phyloP scores from a whole-genome alignment of 2,797 vertebrate species.

The Spheniscus humboldti region DNA sequence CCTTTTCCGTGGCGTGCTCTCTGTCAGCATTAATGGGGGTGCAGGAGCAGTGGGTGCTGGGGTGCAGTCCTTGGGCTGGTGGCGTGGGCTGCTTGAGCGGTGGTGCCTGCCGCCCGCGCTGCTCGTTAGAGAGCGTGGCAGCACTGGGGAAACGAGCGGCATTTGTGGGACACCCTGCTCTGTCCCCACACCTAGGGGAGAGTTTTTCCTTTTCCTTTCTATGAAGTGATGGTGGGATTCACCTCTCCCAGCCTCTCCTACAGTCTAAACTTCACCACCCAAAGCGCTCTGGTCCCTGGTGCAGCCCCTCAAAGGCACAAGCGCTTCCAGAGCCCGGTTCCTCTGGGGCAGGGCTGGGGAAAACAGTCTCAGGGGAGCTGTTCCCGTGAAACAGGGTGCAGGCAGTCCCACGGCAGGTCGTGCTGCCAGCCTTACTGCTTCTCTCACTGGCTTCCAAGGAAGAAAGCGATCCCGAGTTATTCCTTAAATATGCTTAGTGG shows the following conservation, averaged over 20 bases:
- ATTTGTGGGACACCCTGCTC: background rate
- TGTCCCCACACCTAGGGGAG: background rate
- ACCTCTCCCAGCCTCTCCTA: background rate
- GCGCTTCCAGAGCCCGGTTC: background rate
- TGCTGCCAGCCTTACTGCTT: background rate
- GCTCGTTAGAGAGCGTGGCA: background rate
- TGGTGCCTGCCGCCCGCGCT: background rate
- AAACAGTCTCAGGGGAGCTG: background rate
- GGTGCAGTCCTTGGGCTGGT: background rate
- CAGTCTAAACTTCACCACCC: background rate
- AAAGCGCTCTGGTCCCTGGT: background rate
- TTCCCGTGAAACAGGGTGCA: background rate
- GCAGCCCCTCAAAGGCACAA: background rate
- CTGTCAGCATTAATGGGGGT: background rate
- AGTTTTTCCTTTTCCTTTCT: background rate
- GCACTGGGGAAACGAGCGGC: background rate
- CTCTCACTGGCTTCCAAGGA: background rate
- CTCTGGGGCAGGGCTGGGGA: background rate
- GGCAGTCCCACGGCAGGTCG: background rate
- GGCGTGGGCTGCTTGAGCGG: background rate
- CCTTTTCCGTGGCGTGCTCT: rapidly evolving
- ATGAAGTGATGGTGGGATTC: background rate
- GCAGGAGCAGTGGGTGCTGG: background rate
- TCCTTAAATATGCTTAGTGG: background rate
- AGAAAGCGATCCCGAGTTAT: background rate